phyloP scores from a whole-genome alignment of 2,113 vertebrate species.

The Seriola aureovittata region DNA sequence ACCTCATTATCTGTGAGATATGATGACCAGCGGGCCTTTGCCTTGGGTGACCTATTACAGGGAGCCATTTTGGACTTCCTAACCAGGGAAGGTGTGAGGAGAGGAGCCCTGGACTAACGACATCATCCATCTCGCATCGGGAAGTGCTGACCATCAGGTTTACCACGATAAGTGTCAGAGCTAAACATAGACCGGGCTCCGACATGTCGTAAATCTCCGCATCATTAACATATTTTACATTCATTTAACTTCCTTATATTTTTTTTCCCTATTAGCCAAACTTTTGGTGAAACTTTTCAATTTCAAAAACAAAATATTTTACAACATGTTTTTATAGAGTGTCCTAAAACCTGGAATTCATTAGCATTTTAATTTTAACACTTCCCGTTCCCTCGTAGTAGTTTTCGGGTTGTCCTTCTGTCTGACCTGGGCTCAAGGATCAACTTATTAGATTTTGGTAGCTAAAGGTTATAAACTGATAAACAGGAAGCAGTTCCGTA shows the following conservation, averaged over 20 bases:
- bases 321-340: too few species aligned
- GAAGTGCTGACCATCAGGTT: slow-evolving; percentile 45
- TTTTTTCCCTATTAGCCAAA: background rate
- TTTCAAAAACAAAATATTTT: too few species aligned
- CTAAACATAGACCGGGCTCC: slow-evolving; percentile 35
- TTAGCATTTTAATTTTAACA: too few species aligned
- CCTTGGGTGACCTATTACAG: slow-evolving; percentile 15
- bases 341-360: too few species aligned
- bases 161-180: slow-evolving; percentile 25
- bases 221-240: background rate
- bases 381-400: too few species aligned
- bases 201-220: slow-evolving; percentile 6
- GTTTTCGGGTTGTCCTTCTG: too few species aligned
- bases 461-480: too few species aligned
- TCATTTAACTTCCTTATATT: background rate
- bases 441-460: too few species aligned
- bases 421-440: too few species aligned
- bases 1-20: slow-evolving; percentile 26
- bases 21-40: background rate
- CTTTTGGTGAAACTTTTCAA: background rate
- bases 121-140: slow-evolving; percentile 52
- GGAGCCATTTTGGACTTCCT: slow-evolving; percentile 16
- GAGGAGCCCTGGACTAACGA: slow-evolving; percentile 45
- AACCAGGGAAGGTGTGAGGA: slow-evolving; percentile 19
- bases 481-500: too few species aligned